These are phyloP conservation scores for Meda fulgida DNA, from an alignment of 2,797 vertebrate genomes.

Conservation along the genomic window DNA sequence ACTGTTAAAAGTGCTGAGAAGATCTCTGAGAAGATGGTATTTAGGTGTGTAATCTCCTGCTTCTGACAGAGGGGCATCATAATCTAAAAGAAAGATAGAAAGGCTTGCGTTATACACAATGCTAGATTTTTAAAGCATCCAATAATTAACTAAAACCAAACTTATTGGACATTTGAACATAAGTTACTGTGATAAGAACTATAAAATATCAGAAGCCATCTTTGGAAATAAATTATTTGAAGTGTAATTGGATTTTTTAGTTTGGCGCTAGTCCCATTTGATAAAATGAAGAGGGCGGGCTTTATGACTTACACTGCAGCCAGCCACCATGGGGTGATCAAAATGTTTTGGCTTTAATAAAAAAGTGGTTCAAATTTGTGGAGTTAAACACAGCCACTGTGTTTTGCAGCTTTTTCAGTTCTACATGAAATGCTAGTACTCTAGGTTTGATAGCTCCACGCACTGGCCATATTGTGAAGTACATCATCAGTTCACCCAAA, in stretches of 20 bases:
- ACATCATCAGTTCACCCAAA: background rate
- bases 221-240: no score
- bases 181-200: no score
- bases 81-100: conserved; percentile 78
- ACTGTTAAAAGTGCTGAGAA: conserved; percentile 84
- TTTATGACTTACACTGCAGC: no score
- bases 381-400: no score
- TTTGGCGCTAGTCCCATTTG: no score
- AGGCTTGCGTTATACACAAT: background rate
- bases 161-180: no score
- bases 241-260: no score
- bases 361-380: no score
- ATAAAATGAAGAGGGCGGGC: no score
- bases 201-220: no score
- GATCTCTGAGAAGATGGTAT: conserved; percentile 86
- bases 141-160: no score
- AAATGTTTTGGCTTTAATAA: background rate
- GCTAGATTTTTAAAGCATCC: no score
- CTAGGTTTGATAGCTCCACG: background rate
- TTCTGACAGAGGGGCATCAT: conserved; percentile 91
- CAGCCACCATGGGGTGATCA: background rate
- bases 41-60: conserved; percentile 94
- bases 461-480: background rate
- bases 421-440: background rate
- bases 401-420: background rate